These are phyloP conservation scores for Trichomalopsis sarcophagae DNA, from an alignment of 1,140 invertebrate species.

Conservation along the genomic window DNA sequence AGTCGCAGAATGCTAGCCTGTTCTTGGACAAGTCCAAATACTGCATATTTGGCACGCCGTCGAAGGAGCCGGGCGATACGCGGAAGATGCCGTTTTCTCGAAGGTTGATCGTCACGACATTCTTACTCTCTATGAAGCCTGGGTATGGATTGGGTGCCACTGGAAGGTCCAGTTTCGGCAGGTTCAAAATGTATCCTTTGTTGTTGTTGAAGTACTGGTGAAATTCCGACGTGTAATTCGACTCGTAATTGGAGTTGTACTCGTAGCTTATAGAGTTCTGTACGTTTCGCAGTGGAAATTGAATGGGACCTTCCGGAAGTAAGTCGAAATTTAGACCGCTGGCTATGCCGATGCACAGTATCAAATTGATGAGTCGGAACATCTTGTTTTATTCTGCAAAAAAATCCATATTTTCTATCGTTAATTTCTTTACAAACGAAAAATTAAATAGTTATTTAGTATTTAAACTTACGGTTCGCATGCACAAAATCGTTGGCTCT, in stretches of 20 bases:
- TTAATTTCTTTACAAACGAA: background rate
- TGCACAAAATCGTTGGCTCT: background rate
- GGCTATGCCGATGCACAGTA: background rate
- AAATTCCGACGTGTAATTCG: conserved; percentile 10
- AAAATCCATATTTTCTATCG: background rate
- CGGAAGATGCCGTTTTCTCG: conserved; percentile 24
- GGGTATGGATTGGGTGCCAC: conserved; percentile 46
- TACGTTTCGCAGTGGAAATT: conserved; percentile 57
- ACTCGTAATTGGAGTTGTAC: background rate
- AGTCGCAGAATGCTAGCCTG: conserved; percentile 18
- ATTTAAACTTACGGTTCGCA: background rate
- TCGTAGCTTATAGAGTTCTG: conserved; percentile 52
- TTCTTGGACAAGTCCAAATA: conserved; percentile 38
- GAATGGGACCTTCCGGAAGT: background rate
- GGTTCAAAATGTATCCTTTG: conserved; percentile 25
- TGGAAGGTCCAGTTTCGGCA: background rate
- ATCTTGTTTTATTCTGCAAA: background rate
- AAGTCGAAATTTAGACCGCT: background rate
- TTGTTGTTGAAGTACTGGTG: background rate
- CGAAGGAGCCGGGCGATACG: conserved; percentile 17
- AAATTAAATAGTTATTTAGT: no score
- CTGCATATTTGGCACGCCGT: conserved; percentile 22
- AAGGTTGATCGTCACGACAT: conserved; percentile 53
- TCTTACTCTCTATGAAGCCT: conserved; percentile 57
- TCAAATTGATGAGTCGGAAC: background rate